Conservation (phyloP, 1,140 invertebrate species). For the Dendrolimus kikuchii region DNA sequence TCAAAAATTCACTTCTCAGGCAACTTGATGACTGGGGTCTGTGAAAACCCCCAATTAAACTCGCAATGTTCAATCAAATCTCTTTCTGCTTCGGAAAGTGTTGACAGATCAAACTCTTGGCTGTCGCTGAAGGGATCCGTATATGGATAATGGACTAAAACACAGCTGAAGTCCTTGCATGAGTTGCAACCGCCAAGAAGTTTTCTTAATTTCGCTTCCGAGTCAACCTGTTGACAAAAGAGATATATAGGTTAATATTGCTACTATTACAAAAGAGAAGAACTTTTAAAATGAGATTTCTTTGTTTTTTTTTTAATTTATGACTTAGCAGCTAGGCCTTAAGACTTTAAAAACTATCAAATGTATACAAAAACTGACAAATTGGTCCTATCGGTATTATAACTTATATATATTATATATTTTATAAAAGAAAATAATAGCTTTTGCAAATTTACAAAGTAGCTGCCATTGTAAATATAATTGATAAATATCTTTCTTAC, state of each 20-base stretch:
- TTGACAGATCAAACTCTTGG: slow-evolving; percentile 57
- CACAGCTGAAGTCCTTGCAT: slow-evolving; percentile 68
- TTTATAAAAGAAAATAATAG: too few species aligned
- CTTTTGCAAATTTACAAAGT: too few species aligned
- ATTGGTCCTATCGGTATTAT: too few species aligned
- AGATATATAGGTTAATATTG: slow-evolving; percentile 10
- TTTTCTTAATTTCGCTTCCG: slow-evolving; percentile 69
- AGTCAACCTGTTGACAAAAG: slow-evolving; percentile 66
- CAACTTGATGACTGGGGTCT: slow-evolving; percentile 72
- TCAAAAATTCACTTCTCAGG: slow-evolving; percentile 67
- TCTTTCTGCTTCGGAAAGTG: slow-evolving; percentile 64
- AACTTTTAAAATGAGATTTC: too few species aligned
- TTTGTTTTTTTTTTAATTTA: too few species aligned
- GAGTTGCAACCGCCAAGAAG: slow-evolving; percentile 59
- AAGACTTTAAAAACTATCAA: too few species aligned
- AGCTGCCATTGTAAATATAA: too few species aligned
- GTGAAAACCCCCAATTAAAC: slow-evolving; percentile 68
- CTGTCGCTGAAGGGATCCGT: slow-evolving; percentile 62
- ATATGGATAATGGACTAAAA: slow-evolving; percentile 69
- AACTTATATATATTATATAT: too few species aligned
- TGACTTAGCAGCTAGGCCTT: too few species aligned
- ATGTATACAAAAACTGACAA: too few species aligned
- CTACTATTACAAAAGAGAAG: not conserved
- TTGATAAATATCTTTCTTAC: too few species aligned
- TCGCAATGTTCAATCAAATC: slow-evolving; percentile 73